Evolutionary conservation across 2,113 vertebrate species (phyloP), one percentile per base, ranked within the genome.

Genomic region (Caranx ignobilis): DNA sequence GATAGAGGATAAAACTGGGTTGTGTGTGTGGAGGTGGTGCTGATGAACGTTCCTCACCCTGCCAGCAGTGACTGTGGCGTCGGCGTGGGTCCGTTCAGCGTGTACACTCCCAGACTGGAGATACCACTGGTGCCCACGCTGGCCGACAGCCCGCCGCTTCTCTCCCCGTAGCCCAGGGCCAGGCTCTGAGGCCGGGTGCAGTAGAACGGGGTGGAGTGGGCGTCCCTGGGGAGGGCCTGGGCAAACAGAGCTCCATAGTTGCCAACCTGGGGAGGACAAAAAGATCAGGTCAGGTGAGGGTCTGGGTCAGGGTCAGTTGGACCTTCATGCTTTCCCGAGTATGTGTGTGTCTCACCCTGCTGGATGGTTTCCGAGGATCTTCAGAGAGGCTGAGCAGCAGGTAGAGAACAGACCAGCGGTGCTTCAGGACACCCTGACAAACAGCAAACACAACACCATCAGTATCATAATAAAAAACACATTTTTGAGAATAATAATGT

Each of bases 401-500:
- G 94, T 99, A 99, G 86, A 99, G 96, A 80, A 98, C 94, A 55
- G 98, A 96, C 98, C 98, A 99, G 86, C 96, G 97, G 85, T 99
- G 97, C 92, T 98, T 99, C 91, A 99, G 90, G 81, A 99, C 89
- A 21, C 97, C 96, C 98, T 99, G 91, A 56, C 1, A 10, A 83
- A 10, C 5, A 75, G 4, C 12, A 77, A 64, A 66, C 35, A 72
- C 1, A 26, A 31, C 7, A 47, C 21, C 45, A 59, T 10, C 9
- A 35, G 26, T 26, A 26, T 26, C 26, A 26, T 26, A 1, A 26
- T 26, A 26, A 26, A 26, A 26, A 26, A 26, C 26, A 26, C 26
- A 26, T 26, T 26, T 26, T 26, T 26, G 26, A 26, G 26, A 26
- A 26, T 26, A 26, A 26, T 26, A 26, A 26, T 1, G 26, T 26